Evolutionary conservation across 2,888 invertebrate species (phyloP), one percentile per base, ranked within the genome.

Genomic region (Chironomus riparius): DNA sequence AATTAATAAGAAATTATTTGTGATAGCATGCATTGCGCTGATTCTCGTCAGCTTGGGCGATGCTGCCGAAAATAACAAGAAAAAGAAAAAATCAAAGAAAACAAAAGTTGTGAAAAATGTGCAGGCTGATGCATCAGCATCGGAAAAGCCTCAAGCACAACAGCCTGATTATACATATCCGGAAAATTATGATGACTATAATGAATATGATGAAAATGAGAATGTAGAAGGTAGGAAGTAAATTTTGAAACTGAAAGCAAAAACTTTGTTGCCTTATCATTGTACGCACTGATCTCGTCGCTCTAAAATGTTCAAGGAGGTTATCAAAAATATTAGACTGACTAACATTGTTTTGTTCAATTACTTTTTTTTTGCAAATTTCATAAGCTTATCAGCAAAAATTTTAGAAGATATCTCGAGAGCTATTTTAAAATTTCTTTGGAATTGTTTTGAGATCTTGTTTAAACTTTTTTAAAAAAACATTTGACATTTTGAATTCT

Each of bases 61-160:
- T 68, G 74, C 74, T n/a, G 74, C 65, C 7, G 74, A 74, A 24
- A 21, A 18, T 7, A 56, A 22, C 3, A 73, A 73, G 21, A 62
- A 75, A 24, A 48, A 28, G 47, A 74, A 74, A 15, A 74, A 74
- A 62, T 24, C 18, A 2, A 65, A 47, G 21, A 76, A 76, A 38
- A 15, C 76, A n/a, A 76, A 76, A 18, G 69, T 24, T 12, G 48
- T 48, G 28, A 76, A 76, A 69, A 76, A 76, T 69, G 69, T 76
- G 22, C 76, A 76, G 69, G 24, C 69, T 6, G 76, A 76, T 47
- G 76, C 38, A 38, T 48, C 69, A 5, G 12, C 48, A 47, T 7
- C 15, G 5, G 50, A 70, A 22, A 13, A 56, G 18, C 68, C 68
- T 7, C 69, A 68, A 61, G 38, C 24, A 2, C 76, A 76, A 47